phyloP scores from a whole-genome alignment of 2,797 vertebrate species.

The Coregonus ussuriensis region DNA sequence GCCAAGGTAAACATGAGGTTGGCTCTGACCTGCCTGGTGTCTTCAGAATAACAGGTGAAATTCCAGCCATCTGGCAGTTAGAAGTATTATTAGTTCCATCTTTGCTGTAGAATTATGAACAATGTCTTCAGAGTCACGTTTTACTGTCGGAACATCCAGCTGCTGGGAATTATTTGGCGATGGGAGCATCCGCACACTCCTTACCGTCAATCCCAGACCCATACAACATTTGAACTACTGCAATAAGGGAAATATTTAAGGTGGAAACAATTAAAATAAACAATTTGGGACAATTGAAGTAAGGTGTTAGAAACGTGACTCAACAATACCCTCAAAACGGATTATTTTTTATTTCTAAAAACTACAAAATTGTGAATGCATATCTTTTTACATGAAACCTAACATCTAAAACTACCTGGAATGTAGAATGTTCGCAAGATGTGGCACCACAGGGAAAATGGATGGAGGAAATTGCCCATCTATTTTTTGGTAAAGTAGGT shows the following conservation, averaged over 20 bases:
- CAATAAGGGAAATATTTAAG: neutral
- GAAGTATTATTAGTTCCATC: neutral
- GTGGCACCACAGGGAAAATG: neutral
- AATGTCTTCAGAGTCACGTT: constrained; percentile 35
- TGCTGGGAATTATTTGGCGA: constrained; percentile 57
- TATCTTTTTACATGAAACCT: neutral
- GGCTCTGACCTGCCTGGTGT: neutral
- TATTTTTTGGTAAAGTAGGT: neutral
- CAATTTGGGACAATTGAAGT: neutral
- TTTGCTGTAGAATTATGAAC: neutral
- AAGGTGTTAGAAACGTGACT: neutral
- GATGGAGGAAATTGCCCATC: neutral
- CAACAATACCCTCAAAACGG: neutral
- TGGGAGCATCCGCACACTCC: constrained; percentile 38
- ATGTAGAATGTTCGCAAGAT: neutral
- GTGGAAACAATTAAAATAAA: neutral
- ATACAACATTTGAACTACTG: neutral
- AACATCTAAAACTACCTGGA: neutral
- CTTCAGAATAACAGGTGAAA: constrained; percentile 7
- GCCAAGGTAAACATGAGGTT: constrained; percentile 3
- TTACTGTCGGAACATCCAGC: constrained; percentile 35
- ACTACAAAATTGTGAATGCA: neutral
- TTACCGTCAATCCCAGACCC: neutral
- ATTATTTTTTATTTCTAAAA: neutral
- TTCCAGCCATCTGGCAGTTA: constrained; percentile 3